Evolutionary conservation across 1,140 invertebrate genomes (phyloP).

Genomic region (Drosophila seguyi): DNA sequence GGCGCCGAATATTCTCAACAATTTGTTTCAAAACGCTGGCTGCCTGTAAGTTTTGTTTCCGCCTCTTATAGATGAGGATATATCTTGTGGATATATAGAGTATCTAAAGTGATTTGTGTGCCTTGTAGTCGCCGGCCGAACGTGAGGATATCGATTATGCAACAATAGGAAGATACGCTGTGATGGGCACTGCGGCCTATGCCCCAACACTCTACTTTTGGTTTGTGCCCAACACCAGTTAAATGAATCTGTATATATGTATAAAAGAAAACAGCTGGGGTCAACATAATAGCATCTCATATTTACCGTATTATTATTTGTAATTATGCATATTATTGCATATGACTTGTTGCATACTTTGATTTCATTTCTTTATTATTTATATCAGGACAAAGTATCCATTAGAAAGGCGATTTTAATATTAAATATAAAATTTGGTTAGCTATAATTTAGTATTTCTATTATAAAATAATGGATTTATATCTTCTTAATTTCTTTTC

Average conservation of each 20-base stretch:
- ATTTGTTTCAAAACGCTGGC: slow-evolving; percentile 87
- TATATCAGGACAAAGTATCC: no score
- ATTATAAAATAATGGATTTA: neutral
- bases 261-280: slow-evolving; percentile 12
- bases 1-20: slow-evolving; percentile 92
- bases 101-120: slow-evolving; percentile 54
- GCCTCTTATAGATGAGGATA: neutral
- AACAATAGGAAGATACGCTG: slow-evolving; percentile 87
- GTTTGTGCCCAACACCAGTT: slow-evolving; percentile 83
- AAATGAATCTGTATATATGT: slow-evolving; percentile 19
- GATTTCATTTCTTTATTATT: no score
- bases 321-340: neutral
- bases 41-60: slow-evolving; percentile 51
- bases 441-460: neutral
- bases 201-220: slow-evolving; percentile 88
- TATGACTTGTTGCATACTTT: neutral
- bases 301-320: neutral
- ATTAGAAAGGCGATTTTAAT: no score
- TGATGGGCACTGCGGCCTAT: slow-evolving; percentile 88
- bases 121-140: slow-evolving; percentile 46
- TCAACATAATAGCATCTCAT: neutral
- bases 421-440: neutral
- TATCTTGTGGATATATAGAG: neutral
- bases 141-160: slow-evolving; percentile 86
- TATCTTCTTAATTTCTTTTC: no score